phyloP scores from a whole-genome alignment of 2,113 vertebrate species.

The Aplodontia rufa region DNA sequence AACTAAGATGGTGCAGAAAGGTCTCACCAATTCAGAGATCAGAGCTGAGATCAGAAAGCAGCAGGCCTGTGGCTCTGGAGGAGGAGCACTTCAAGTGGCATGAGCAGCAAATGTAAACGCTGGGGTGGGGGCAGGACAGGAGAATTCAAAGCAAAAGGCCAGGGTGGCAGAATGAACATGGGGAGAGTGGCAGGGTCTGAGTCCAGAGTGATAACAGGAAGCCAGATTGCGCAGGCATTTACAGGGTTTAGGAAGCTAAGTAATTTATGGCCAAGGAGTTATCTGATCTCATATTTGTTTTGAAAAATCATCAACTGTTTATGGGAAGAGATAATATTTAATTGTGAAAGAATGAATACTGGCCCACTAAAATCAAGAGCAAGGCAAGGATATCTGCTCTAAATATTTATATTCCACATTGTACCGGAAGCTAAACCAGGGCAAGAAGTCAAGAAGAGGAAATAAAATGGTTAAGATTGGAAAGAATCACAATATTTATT shows the following conservation, averaged over 20 bases:
- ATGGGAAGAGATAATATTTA: not conserved
- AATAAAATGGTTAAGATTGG: not conserved
- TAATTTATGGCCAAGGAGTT: not conserved
- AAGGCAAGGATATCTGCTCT: not conserved
- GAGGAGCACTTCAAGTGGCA: not conserved
- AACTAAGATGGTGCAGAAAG: not conserved
- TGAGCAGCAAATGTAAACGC: not conserved
- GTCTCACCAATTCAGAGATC: not conserved
- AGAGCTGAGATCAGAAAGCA: not conserved
- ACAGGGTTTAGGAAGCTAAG: not conserved
- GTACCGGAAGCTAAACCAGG: not conserved
- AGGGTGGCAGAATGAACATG: rapidly evolving
- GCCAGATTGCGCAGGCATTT: not conserved
- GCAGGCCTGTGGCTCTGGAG: not conserved
- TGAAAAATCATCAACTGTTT: not conserved
- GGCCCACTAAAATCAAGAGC: not conserved
- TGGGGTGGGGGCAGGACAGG: too few species aligned
- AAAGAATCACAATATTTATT: constrained; percentile 41
- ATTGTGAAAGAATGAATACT: not conserved
- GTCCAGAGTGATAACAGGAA: not conserved
- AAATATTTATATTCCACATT: not conserved
- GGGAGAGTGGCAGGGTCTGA: not conserved
- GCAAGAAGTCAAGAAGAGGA: not conserved
- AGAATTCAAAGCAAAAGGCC: not conserved
- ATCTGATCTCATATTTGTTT: constrained; percentile 14